Evolutionary conservation across 2,113 vertebrate genomes (phyloP).

Genomic region (Nannospalax galili): DNA sequence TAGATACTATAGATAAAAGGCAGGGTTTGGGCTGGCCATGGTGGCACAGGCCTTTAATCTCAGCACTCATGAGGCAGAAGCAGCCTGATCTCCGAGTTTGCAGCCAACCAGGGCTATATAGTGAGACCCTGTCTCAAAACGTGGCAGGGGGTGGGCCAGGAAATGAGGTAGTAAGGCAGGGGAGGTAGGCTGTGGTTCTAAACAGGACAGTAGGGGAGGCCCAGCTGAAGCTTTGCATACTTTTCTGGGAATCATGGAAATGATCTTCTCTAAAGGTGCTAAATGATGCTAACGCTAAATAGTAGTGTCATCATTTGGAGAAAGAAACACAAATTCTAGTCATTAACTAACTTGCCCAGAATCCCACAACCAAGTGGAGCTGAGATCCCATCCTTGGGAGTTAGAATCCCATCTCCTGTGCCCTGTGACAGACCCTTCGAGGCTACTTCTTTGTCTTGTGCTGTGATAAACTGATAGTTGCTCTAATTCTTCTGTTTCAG

Average conservation of each 20-base stretch:
- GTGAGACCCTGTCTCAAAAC: too few species aligned
- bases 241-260: not conserved
- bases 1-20: not conserved
- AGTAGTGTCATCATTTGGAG: not conserved
- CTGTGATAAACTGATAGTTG: not conserved
- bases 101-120: too few species aligned
- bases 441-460: not conserved
- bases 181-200: not conserved
- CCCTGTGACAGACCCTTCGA: not conserved
- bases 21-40: too few species aligned
- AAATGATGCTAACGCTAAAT: too few species aligned
- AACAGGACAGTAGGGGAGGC: not conserved
- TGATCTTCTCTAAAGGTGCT: not conserved
- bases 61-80: too few species aligned
- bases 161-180: too few species aligned
- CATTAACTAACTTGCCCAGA: not conserved
- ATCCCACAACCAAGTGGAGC: not conserved
- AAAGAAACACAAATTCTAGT: not conserved
- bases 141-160: too few species aligned
- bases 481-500: conserved; percentile 78
- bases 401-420: not conserved
- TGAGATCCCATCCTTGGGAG: not conserved
- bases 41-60: too few species aligned
- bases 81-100: too few species aligned
- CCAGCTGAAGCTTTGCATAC: not conserved